These are phyloP conservation scores for Mechanitis mazaeus DNA, from an alignment of 2,888 invertebrate species.

Conservation along the genomic window DNA sequence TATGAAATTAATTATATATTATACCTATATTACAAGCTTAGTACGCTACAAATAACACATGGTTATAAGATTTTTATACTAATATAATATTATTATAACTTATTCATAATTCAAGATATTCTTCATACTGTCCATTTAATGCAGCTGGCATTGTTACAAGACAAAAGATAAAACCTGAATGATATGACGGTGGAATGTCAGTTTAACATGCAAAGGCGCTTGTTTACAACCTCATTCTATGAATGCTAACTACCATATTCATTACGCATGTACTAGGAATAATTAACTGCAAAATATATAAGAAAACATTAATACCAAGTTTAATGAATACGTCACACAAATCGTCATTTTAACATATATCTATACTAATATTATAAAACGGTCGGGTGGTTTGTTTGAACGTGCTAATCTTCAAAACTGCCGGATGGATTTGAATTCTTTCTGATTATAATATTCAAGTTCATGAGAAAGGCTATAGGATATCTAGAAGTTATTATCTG, in stretches of 20 bases:
- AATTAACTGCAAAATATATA: not conserved
- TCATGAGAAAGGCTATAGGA: no score
- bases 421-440: no score
- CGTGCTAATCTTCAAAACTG: no score
- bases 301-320: no score
- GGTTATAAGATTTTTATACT: not conserved
- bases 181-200: conserved; percentile 18
- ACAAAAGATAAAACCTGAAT: conserved; percentile 21
- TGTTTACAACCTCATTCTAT: conserved; percentile 19
- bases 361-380: no score
- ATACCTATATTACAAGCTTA: no score
- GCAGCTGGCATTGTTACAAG: conserved; percentile 17
- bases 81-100: not conserved
- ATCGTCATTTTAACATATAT: no score
- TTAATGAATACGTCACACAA: no score
- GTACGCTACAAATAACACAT: not conserved
- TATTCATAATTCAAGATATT: not conserved
- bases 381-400: no score
- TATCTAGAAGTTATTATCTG: no score
- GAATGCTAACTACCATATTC: conserved; percentile 5
- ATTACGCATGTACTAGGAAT: not conserved
- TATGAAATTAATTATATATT: no score
- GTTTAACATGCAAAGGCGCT: conserved; percentile 20
- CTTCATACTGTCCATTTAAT: not conserved
- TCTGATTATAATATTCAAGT: no score